Evolutionary conservation across 92 coral and sea anemone species (phyloP), one percentile per base, ranked within the genome.

Genomic region (Parazoanthus darwini): DNA sequence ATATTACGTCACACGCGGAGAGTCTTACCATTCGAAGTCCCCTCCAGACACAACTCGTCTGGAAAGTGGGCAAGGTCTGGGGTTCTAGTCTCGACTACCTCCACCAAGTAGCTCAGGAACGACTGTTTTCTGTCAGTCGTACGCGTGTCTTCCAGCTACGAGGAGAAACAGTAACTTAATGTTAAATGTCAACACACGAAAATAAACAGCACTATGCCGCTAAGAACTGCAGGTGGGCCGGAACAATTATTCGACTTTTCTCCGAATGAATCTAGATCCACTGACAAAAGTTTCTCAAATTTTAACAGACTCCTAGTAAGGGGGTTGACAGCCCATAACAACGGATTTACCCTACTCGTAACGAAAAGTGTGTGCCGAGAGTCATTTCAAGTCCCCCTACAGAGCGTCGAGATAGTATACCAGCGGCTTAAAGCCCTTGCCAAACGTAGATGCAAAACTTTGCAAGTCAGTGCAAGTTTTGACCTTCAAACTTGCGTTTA

Each of bases 121-220:
- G 99, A 93, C 89, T 92, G 95, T 76, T 94, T 93, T 46, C 99
- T 92, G 90, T 97, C 98, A 2, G 98, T 94, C 6, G 98, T 92
- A 1, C 99, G 92, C 65, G 98, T 93, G 86, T 97, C 99, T 75
- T 94, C 96, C 86, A 97, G 76, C 99, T 94, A 68, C 16, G 88
- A 82, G 85, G 36, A 48, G 33, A 2, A 89, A 78, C 51, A 48
- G 56, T 5, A 82, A 76, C 33, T 29, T 29, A 29, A 23, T 7
- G 73, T 29, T 4, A 76, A 75, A 46, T 10, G 51, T 46, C 8
- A 5, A 46, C 51, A 59, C 43, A 82, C 78, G 86, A 23, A 8
- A 83, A 14, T 20, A 3, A 13, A 54, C 20, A 54, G 59, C 15
- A 54, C 59, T 54, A 54, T 11, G 59, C 59, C 18, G 77, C 6